A percentile compares a stretch with the other conserved stretches of the same genome.
Conservation (phyloP, 92 coral and sea anemone species). For the Heteractis magnifica region DNA sequence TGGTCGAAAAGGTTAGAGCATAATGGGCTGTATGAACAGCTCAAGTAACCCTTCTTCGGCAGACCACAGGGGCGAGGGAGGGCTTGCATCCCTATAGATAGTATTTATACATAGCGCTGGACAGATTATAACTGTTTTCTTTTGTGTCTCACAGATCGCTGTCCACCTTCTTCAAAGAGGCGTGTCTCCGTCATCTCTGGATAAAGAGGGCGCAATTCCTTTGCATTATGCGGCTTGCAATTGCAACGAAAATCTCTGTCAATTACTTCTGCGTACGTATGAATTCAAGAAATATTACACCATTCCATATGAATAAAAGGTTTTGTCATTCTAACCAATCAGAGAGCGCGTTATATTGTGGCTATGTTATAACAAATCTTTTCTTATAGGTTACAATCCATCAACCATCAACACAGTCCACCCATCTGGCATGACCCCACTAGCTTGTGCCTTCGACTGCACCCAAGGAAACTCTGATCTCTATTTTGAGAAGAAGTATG, state of each 20-base stretch:
- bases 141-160: conserved; percentile 58
- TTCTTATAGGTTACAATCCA: conserved; percentile 60
- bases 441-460: conserved; percentile 66
- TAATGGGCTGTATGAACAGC: background rate
- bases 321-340: too few species aligned
- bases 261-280: conserved; percentile 68
- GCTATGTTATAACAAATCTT: background rate
- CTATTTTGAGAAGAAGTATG: conserved; percentile 55
- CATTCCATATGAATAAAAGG: background rate
- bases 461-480: background rate
- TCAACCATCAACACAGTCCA: conserved; percentile 65
- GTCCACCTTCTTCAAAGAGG: conserved; percentile 79
- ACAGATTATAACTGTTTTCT: background rate
- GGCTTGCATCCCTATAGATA: background rate
- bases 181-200: conserved; percentile 68
- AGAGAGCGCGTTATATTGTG: too few species aligned
- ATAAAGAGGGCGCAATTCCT: conserved; percentile 68
- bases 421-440: conserved; percentile 73
- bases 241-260: conserved; percentile 71
- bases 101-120: background rate
- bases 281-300: background rate
- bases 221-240: conserved; percentile 85
- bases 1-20: conserved; percentile 52
- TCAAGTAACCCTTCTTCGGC: too few species aligned
- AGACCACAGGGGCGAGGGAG: background rate